Percentiles rank a stretch among this genome's conserved stretches.
Evolutionary conservation across 2,888 invertebrate species (phyloP).

Genomic region (Allolobophora icterica): DNA sequence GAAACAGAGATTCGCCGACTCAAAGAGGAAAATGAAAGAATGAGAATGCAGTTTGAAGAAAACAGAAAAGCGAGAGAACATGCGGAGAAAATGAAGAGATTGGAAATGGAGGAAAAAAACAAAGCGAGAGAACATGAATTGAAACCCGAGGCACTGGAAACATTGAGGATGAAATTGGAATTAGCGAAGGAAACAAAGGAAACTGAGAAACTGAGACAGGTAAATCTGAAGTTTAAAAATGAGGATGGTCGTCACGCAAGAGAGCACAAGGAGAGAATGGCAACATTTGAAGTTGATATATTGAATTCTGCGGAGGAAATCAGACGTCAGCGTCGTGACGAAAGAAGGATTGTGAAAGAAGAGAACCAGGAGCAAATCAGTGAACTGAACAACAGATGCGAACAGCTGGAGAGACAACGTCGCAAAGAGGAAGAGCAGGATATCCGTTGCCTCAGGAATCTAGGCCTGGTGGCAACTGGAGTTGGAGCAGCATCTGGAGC

Average conservation of each 20-base stretch:
- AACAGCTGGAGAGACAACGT: background rate
- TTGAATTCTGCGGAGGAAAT: background rate
- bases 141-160: background rate
- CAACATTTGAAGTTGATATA: background rate
- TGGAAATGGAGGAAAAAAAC: background rate
- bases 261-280: background rate
- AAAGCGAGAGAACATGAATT: background rate
- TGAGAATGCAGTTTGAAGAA: too few species aligned
- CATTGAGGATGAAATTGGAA: background rate
- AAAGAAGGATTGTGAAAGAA: background rate
- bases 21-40: too few species aligned
- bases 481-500: constrained; percentile 5
- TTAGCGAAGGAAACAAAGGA: background rate
- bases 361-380: background rate
- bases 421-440: background rate
- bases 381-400: background rate
- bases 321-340: background rate
- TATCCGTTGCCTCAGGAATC: background rate
- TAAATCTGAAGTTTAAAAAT: background rate
- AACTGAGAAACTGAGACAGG: background rate
- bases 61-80: background rate
- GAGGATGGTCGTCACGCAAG: background rate
- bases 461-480: background rate
- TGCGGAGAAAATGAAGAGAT: background rate
- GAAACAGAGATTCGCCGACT: background rate